Evolutionary conservation across 92 coral and sea anemone genomes (phyloP), one percentile per base, ranked within the genome.

Genomic region (Palythoa caribaeorum): DNA sequence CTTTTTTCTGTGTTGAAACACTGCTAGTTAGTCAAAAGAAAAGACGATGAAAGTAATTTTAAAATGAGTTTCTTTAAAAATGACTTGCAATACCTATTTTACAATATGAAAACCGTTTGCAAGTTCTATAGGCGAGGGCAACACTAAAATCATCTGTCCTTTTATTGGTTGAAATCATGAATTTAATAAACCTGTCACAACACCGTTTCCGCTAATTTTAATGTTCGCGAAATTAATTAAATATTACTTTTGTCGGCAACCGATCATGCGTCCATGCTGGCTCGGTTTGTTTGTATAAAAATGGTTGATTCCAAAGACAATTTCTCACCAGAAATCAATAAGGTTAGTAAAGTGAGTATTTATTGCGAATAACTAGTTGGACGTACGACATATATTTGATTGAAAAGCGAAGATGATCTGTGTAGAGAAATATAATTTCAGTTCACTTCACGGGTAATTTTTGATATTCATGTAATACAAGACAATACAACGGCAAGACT

Each of bases 221-320:
- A 55, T 78, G 83, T 44, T 54, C 83, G 83, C 83, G 48, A 78
- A 78, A 78, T 78, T 78, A 78, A 78, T 78, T 78, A 78, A 78
- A 78, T 78, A 78, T 78, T 78, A 78, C 83, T 55, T 78, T 78
- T 14, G 83, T 78, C 83, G 69, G 69, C 63, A n/a, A 16, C 36
- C 11, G 20, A 9, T 72, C 16, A 40, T 37, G 50, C 38, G 21
- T 40, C 17, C 9, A 38, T n/a, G 6, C 39, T 47, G 14, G 38
- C 28, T 73, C 9, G 19, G 10, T 3, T n/a, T n/a, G 38, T 66
- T 21, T 2, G 77, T 47, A 73, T 53, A 19, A 69, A 78, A 54
- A 55, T 78, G 70, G 83, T 78, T 15, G 83, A 78, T 55, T 54
- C 69, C 35, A 21, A 35, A 55, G 39, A 78, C 52, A 47, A 36